Evolutionary conservation across 2,797 vertebrate genomes (phyloP).

Genomic region (Danio jaintianensis): DNA sequence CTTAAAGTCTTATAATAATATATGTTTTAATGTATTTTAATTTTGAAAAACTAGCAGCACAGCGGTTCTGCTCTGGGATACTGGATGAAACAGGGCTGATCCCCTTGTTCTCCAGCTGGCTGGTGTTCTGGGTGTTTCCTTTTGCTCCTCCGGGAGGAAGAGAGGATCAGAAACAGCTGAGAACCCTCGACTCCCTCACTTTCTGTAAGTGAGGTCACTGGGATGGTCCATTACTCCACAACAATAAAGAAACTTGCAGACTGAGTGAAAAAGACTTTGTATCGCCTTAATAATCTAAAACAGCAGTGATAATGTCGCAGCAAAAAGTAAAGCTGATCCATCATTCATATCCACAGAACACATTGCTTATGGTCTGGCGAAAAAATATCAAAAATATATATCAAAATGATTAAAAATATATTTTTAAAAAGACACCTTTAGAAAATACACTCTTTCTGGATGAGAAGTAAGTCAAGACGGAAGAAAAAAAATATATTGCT

Average conservation of each 20-base stretch:
- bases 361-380: too few relatives aligned
- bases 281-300: not conserved
- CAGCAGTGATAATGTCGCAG: not conserved
- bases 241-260: not conserved
- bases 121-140: constrained; percentile 43
- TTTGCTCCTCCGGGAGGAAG: constrained; percentile 41
- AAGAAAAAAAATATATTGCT: not conserved
- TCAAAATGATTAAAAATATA: too few relatives aligned
- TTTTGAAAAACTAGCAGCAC: not conserved
- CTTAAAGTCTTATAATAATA: not conserved
- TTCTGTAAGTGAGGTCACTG: constrained; percentile 39
- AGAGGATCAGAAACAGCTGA: constrained; percentile 42
- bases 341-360: not conserved
- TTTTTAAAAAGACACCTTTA: not conserved
- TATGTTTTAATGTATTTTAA: too few relatives aligned
- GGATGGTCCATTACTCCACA: not conserved
- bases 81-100: not conserved
- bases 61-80: constrained; percentile 10
- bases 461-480: not conserved
- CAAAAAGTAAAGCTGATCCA: not conserved
- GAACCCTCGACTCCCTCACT: constrained; percentile 10
- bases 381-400: too few relatives aligned
- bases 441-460: not conserved
- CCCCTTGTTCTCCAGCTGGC: constrained; percentile 47
- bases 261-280: not conserved